A percentile compares a stretch with the other conserved stretches of the same genome.
These are phyloP conservation scores for Bombus soroeensis DNA, from an alignment of 1,140 invertebrate genomes.

Conservation along the genomic window DNA sequence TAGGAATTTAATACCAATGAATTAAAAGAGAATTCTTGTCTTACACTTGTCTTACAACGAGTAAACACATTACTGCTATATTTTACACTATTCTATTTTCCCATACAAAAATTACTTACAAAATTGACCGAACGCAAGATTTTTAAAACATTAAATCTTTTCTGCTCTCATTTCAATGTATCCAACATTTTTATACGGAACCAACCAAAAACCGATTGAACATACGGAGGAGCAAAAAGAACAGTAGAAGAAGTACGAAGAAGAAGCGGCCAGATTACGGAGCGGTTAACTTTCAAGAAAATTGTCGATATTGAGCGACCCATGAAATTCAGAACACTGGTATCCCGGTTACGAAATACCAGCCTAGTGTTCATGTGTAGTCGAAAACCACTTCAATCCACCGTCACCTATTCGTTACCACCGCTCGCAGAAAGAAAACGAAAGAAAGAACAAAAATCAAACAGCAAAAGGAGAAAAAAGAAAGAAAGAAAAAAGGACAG, in stretches of 20 bases:
- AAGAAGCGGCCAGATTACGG: not conserved
- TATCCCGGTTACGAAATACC: not conserved
- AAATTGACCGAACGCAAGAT: not conserved
- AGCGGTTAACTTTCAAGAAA: conserved; percentile 31
- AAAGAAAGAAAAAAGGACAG: not conserved
- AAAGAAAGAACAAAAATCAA: not conserved
- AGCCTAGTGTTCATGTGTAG: not conserved
- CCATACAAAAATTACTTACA: too few relatives aligned
- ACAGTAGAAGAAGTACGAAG: too few relatives aligned
- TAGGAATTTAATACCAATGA: too few relatives aligned
- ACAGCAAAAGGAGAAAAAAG: too few relatives aligned
- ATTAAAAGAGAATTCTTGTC: too few relatives aligned
- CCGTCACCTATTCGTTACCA: not conserved
- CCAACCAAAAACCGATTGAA: not conserved
- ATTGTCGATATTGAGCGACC: conserved; percentile 29
- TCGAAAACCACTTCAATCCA: conserved; percentile 28
- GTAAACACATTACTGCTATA: too few relatives aligned
- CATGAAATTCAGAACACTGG: conserved; percentile 34
- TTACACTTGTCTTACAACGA: too few relatives aligned
- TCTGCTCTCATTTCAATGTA: not conserved
- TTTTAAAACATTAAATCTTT: not conserved
- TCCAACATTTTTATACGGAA: not conserved
- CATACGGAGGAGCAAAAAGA: too few relatives aligned
- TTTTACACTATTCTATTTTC: too few relatives aligned
- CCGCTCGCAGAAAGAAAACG: not conserved